Evolutionary conservation across 2,113 vertebrate species (phyloP).

Genomic region (Arenaria interpres): DNA sequence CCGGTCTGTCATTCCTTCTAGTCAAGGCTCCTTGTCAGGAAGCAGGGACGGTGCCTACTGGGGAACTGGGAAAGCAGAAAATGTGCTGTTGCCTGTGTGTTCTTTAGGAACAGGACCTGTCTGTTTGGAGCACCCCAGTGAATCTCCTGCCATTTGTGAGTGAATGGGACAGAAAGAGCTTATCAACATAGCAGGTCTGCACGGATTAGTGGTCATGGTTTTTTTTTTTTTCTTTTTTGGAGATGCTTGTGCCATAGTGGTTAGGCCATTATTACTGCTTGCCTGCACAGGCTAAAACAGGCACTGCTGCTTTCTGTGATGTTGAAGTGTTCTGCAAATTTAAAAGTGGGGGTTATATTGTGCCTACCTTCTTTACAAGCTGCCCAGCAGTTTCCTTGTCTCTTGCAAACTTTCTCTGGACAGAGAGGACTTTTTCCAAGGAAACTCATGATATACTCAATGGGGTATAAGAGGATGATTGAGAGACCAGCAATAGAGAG

Average conservation of each 20-base stretch:
- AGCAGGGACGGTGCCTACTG: not conserved
- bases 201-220: not conserved
- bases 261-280: not conserved
- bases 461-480: not conserved
- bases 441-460: not conserved
- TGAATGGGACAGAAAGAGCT: not conserved
- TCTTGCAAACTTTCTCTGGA: not conserved
- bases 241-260: not conserved
- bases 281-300: not conserved
- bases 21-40: not conserved
- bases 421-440: not conserved
- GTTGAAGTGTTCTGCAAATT: not conserved
- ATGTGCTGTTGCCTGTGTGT: not conserved
- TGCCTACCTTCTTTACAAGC: not conserved
- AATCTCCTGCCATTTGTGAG: not conserved
- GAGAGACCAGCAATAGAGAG: not conserved
- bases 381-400: not conserved
- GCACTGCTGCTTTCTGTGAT: not conserved
- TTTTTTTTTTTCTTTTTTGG: no score
- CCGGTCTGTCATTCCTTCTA: not conserved
- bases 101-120: not conserved
- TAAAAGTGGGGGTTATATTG: not conserved
- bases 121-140: not conserved
- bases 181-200: not conserved
- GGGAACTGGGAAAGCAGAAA: not conserved